Evolutionary conservation across 2,113 vertebrate genomes (phyloP), one percentile per base, ranked within the genome.

Genomic region (Tetrax tetrax): DNA sequence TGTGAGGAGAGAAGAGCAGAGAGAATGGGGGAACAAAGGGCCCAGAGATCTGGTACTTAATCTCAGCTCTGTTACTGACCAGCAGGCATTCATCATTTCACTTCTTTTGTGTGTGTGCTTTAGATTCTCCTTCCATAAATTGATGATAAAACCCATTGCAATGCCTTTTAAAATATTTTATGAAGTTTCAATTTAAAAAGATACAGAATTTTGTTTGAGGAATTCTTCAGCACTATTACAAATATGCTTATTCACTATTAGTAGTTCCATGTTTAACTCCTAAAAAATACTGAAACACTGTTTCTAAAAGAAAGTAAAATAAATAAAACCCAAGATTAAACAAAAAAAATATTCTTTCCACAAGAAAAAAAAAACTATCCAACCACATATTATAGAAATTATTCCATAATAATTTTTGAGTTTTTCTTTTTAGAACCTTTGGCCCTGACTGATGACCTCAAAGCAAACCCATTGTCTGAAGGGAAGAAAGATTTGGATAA

Each of bases 371-470:
- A 31, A 28, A 80, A 27, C 9, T 16, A 8, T 33, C 66, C 6
- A 2, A 45, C 12, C 6, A 41, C 31, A 33, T 4, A 35, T 10
- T 31, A 17, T 41, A 18, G 16, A 11, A 69, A 27, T 21, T 74
- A 41, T 16, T 54, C 6, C 24, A 31, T 54, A 59, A 33, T 59
- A 61, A 74, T 54, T 38, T 89, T n/a, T 18, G 7, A 14, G 2
- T 65, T 92, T 17, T 56, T 18, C 41, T 95, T 96, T 57, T 57
- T 72, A 97, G 94, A 53, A 69, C 54, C 41, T 89, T 91, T 64
- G 56, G 28, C 53, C 29, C 38, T 84, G 43, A 14, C 31, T 87
- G 70, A 74, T 57, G 80, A 90, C 24, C 18, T 76, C 56, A 57
- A 9, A 60, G 47, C 33, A 60, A 95, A 93, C 18, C 25, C 35